Conservation (phyloP, 2,888 invertebrate species). For the Andrena bicolor region DNA sequence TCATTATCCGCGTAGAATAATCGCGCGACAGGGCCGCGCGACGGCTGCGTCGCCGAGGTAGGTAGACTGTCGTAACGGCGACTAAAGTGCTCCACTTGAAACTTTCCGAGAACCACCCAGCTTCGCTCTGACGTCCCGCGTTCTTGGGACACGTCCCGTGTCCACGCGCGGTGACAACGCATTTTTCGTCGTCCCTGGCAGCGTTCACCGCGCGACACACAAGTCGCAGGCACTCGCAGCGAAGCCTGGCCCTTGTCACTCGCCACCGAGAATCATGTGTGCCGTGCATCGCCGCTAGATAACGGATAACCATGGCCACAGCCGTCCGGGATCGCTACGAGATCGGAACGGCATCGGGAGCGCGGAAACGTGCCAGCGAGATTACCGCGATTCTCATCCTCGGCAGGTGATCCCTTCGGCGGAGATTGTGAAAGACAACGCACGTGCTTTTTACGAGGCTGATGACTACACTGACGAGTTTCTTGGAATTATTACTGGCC, state of each 20-base stretch:
- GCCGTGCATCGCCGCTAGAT: conserved; percentile 17
- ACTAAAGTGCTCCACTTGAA: background rate
- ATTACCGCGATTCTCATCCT: background rate
- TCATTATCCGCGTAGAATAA: background rate
- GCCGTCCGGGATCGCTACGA: background rate
- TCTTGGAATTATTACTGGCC: conserved; percentile 11
- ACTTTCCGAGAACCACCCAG: conserved; percentile 4
- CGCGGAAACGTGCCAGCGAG: background rate
- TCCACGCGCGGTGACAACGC: conserved; percentile 34
- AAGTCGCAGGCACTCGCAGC: background rate
- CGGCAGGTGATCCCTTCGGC: background rate
- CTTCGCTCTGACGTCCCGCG: background rate
- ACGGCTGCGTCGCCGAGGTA: conserved; percentile 39
- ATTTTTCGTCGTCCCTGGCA: conserved; percentile 15
- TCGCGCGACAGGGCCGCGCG: background rate
- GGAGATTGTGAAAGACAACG: background rate
- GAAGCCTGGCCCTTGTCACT: conserved; percentile 24
- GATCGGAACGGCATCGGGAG: background rate
- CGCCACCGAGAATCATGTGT: conserved; percentile 5
- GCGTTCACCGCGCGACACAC: background rate
- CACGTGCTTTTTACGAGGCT: background rate
- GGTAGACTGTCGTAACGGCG: background rate
- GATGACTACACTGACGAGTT: background rate
- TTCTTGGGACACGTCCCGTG: background rate
- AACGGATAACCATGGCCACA: conserved; percentile 16